These are phyloP conservation scores for Andrena minutula DNA, from an alignment of 2,888 invertebrate species.

Conservation along the genomic window DNA sequence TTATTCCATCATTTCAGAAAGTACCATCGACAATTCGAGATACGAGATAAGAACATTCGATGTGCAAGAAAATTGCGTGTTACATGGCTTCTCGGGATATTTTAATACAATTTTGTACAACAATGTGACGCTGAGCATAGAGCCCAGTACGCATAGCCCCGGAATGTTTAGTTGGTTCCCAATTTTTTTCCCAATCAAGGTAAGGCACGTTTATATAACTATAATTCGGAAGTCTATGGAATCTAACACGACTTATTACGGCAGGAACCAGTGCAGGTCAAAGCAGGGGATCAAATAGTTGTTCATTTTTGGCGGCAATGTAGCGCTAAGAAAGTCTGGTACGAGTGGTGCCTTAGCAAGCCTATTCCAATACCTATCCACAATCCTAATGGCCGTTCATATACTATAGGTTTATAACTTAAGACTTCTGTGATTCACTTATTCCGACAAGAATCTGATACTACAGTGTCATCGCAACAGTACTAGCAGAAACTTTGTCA, in stretches of 20 bases:
- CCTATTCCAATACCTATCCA: constrained; percentile 88
- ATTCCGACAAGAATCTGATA: constrained; percentile 2
- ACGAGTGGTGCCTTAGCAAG: constrained; percentile 94
- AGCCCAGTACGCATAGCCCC: constrained; percentile 94
- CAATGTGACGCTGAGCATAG: constrained; percentile 94
- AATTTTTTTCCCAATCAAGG: constrained; percentile 95
- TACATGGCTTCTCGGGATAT: constrained; percentile 98
- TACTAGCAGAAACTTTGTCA: constrained; percentile 5
- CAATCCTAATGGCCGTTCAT: constrained; percentile 91
- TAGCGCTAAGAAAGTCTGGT: constrained; percentile 95
- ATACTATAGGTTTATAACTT: constrained; percentile 88
- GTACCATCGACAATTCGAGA: constrained; percentile 90
- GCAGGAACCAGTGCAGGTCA: constrained; percentile 91
- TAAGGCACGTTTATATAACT: constrained; percentile 82
- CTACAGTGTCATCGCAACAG: constrained; percentile 13
- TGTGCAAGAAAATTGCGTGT: constrained; percentile 90
- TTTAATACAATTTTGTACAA: constrained; percentile 96
- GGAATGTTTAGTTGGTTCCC: constrained; percentile 99
- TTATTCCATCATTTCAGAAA: constrained; percentile 78
- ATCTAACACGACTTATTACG: constrained; percentile 12
- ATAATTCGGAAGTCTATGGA: neutral
- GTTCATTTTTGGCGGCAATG: constrained; percentile 95
- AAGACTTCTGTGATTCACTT: constrained; percentile 23
- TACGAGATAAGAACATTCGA: constrained; percentile 89
- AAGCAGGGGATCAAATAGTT: constrained; percentile 89